Percentiles rank a stretch among this genome's conserved stretches.
Conservation (phyloP, 1,140 invertebrate genomes). For the Calliphora vicina region DNA sequence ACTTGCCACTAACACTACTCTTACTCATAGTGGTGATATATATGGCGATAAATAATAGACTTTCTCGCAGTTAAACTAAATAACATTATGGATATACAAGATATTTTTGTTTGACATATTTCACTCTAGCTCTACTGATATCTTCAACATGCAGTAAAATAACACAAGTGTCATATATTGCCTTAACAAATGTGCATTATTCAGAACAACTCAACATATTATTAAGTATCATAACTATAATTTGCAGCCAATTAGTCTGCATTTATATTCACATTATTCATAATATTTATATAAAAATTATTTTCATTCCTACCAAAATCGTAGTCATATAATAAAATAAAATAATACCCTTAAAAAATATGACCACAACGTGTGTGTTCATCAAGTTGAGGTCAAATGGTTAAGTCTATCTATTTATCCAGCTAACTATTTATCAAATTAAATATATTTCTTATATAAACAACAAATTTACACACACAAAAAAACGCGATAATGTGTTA, state of each 20-base stretch:
- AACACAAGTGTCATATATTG: background rate
- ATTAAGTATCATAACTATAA: slow-evolving; percentile 20
- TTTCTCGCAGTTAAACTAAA: too few species aligned
- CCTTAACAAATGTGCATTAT: background rate
- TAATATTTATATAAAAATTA: too few species aligned
- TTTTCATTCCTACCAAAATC: background rate
- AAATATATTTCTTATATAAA: background rate
- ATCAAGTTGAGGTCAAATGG: background rate
- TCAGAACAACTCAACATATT: background rate
- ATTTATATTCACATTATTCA: slow-evolving; percentile 1
- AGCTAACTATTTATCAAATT: background rate
- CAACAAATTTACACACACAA: background rate
- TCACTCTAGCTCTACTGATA: too few species aligned
- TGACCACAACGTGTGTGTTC: slow-evolving; percentile 23
- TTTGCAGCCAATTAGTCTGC: slow-evolving; percentile 14
- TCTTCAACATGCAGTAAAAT: too few species aligned
- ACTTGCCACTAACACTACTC: too few species aligned
- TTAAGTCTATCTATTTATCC: background rate
- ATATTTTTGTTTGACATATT: too few species aligned
- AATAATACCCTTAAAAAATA: background rate
- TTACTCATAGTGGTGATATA: too few species aligned
- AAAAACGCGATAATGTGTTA: slow-evolving; percentile 33
- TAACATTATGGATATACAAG: too few species aligned
- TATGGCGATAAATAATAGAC: too few species aligned
- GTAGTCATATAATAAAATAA: background rate